Percentiles rank a stretch among this genome's conserved stretches.
Conservation (phyloP, 1,140 invertebrate genomes). For the Rhyzopertha dominica region DNA sequence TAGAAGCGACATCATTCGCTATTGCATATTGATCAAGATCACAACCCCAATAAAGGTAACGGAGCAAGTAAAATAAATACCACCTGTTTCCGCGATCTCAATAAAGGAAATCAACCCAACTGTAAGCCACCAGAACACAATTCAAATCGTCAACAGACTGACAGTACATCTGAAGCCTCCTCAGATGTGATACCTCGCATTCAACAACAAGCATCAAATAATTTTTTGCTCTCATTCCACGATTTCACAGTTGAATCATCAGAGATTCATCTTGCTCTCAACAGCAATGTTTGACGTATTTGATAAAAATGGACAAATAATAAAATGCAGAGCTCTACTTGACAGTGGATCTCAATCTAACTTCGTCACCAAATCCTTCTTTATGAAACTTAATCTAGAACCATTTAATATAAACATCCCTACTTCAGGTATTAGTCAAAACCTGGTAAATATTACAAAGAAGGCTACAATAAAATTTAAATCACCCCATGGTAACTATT, state of each 20-base stretch:
- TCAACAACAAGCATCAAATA: background rate
- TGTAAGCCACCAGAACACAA: background rate
- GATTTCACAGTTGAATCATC: too few relatives aligned
- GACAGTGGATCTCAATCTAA: constrained; percentile 15
- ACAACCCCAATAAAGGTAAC: too few relatives aligned
- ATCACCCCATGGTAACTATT: constrained; percentile 6
- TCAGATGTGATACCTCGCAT: background rate
- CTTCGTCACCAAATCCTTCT: constrained; percentile 8
- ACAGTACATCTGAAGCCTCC: background rate
- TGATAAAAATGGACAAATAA: constrained; percentile 7
- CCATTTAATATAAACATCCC: constrained; percentile 7
- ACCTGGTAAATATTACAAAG: background rate
- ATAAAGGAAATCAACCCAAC: background rate
- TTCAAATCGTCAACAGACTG: background rate
- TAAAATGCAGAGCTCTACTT: constrained; percentile 3
- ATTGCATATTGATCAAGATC: background rate
- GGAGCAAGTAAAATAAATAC: too few relatives aligned
- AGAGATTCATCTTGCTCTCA: constrained; percentile 13
- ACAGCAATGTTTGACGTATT: constrained; percentile 7
- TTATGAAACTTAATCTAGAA: constrained; percentile 6
- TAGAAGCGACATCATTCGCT: background rate
- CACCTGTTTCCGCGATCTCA: background rate
- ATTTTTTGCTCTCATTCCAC: background rate
- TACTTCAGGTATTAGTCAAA: constrained; percentile 13
- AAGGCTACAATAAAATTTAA: constrained; percentile 1